Base-by-base conservation (phyloP, 2,797 vertebrate species). In the Scolopax bukidnonensis region DNA sequence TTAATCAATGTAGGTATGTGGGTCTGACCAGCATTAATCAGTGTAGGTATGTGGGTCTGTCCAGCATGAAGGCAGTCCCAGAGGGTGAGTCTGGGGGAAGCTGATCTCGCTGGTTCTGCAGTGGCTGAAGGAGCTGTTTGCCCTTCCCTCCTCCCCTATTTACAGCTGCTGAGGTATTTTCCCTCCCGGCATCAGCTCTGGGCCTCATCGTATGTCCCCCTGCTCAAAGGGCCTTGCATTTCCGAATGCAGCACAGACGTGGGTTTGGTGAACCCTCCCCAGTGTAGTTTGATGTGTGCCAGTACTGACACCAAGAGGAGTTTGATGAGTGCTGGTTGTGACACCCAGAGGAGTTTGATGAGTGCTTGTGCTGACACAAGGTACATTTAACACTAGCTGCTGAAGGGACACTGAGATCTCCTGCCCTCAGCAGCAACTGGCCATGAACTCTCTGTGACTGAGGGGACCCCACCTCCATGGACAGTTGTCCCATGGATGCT, bases 321-420 rank as follows among this genome's bases (percentile, higher is more conserved):
- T 87, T 85, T 71, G 90, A 60, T 59, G 25, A 76, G 30, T 4
- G 40, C 41, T 85, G 38, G 53, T 80, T 82, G 70, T 68, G 71
- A 90, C 79, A 51, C 40, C 0, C 1, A 14, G 73, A 60, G 9
- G 45, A 15, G 73, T 93, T 84, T 81, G 86, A 64, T 61, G 61
- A 81, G 19, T 27, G 41, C 57, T 75, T 1, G 1, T 84, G 86
- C 68, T 90, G 83, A 64, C 48, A 56, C 36, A 47, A 33, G 56
- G 47, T 40, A 15, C 48, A 80, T 67, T 67, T 86, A 60, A 19
- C 0, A 1, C 51, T 81, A 74, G 28, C 36, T 86, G 76, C 68
- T 78, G 71, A 60, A 53, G 36, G 40, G 40, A 0, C 33, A 73
- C 5, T 17, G 75, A 83, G 32, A 30, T 28, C 59, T 74, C 41